These are phyloP conservation scores for Phoenicopterus ruber DNA, from an alignment of 2,113 vertebrate genomes.

Conservation along the genomic window DNA sequence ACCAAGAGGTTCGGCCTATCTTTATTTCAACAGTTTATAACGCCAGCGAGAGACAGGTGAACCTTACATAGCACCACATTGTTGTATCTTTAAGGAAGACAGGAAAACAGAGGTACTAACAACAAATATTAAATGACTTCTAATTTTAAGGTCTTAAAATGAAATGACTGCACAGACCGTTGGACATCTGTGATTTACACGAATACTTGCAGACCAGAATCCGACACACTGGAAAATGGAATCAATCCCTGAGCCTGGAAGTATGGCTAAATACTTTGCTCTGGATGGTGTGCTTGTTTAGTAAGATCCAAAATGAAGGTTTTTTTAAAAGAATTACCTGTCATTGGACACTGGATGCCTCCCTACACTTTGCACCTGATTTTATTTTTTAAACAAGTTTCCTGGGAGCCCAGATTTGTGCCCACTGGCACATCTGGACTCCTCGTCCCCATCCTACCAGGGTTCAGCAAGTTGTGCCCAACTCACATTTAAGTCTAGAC, in stretches of 20 bases:
- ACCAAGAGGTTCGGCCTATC: background rate
- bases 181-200: background rate
- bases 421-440: background rate
- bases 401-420: background rate
- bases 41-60: background rate
- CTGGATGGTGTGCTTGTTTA: background rate
- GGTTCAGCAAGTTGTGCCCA: background rate
- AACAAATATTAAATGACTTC: background rate
- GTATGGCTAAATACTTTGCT: background rate
- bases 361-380: background rate
- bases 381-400: background rate
- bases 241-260: background rate
- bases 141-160: background rate
- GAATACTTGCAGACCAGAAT: background rate
- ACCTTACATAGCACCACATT: background rate
- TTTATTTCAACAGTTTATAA: background rate
- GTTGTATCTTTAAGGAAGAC: background rate
- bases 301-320: background rate
- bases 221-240: background rate
- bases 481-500: background rate
- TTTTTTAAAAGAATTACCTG: background rate
- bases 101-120: background rate
- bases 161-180: background rate
- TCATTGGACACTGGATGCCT: background rate
- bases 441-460: background rate